Conservation (phyloP, 1,140 invertebrate genomes). For the Rhyacophila brunnea region DNA sequence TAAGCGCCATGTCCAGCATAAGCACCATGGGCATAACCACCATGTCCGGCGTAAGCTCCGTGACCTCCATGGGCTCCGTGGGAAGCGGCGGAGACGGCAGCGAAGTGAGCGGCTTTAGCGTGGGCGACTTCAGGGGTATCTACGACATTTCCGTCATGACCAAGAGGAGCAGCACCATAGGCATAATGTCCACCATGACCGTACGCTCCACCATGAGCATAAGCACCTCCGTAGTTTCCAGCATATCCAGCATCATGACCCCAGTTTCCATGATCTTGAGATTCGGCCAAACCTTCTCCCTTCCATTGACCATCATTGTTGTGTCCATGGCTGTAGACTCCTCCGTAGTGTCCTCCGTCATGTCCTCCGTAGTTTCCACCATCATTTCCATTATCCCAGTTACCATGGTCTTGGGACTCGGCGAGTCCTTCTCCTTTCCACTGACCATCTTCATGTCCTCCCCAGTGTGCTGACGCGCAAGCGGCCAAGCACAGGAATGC, state of each 20-base stretch:
- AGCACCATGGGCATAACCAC: no score
- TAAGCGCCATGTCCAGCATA: neutral
- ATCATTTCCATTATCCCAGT: slow-evolving; percentile 4
- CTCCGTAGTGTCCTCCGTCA: slow-evolving; percentile 1
- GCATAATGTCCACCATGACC: slow-evolving; percentile 24
- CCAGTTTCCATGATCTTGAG: slow-evolving; percentile 9
- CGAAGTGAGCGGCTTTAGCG: slow-evolving; percentile 48
- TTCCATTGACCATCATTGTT: slow-evolving; percentile 16
- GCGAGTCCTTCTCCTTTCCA: slow-evolving; percentile 24
- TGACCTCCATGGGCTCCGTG: neutral
- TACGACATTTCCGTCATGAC: slow-evolving; percentile 40
- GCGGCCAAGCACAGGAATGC: slow-evolving; percentile 23
- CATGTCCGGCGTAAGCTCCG: slow-evolving; percentile 22
- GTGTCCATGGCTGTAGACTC: slow-evolving; percentile 1
- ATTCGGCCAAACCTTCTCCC: slow-evolving; percentile 6
- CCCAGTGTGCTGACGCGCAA: slow-evolving; percentile 10
- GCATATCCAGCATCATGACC: slow-evolving; percentile 3
- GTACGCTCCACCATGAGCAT: slow-evolving; percentile 18
- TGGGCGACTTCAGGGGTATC: slow-evolving; percentile 50
- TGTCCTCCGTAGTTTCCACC: neutral
- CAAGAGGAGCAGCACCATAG: slow-evolving; percentile 35
- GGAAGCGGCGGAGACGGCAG: slow-evolving; percentile 41
- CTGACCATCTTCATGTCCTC: slow-evolving; percentile 16
- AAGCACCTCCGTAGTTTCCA: no score
- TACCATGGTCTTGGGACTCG: slow-evolving; percentile 26